These are phyloP conservation scores for Ranitomeya variabilis DNA, from an alignment of 2,113 vertebrate genomes.

Conservation along the genomic window DNA sequence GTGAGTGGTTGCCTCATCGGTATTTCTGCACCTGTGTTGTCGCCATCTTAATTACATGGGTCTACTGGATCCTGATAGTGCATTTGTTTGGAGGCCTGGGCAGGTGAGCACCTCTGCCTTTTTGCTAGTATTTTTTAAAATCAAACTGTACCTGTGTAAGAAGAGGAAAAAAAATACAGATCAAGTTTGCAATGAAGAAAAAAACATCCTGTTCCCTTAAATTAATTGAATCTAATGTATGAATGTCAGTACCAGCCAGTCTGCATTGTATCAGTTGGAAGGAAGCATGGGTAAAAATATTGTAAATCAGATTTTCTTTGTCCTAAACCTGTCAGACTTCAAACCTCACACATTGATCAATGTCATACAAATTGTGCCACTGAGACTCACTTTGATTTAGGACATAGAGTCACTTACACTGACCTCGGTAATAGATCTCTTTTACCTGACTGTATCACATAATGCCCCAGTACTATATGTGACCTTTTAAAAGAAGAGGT, in stretches of 20 bases:
- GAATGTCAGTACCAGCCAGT: neutral
- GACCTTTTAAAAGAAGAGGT: constrained; percentile 27
- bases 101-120: no score
- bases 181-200: neutral
- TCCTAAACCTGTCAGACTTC: constrained; percentile 27
- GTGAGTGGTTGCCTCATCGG: no score
- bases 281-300: neutral
- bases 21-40: no score
- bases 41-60: no score
- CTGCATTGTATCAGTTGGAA: neutral
- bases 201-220: neutral
- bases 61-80: no score
- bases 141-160: neutral
- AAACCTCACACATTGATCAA: constrained; percentile 38
- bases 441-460: neutral
- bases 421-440: constrained; percentile 20
- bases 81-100: no score
- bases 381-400: constrained; percentile 1
- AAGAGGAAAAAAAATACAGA: neutral
- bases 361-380: constrained; percentile 30
- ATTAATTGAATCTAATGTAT: neutral
- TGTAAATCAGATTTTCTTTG: constrained; percentile 28
- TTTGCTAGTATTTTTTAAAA: no score
- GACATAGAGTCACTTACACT: constrained; percentile 3
- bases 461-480: neutral